Evolutionary conservation across 2,888 invertebrate genomes (phyloP), one percentile per base, ranked within the genome.

Genomic region (Caenorhabditis sp.): DNA sequence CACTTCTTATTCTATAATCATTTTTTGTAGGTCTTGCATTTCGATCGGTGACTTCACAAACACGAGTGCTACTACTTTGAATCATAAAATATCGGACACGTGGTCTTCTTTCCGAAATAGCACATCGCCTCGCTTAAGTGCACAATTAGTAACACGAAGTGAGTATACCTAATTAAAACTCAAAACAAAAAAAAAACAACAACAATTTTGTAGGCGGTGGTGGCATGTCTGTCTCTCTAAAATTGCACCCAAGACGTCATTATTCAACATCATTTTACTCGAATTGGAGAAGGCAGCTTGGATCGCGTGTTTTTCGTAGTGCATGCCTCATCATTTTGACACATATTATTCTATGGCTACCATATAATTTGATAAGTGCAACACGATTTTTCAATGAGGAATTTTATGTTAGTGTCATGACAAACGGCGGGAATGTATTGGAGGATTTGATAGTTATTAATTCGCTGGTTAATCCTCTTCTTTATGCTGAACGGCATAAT

Each of bases 381-480:
- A 57, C 80, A 17, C 68, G 75, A 52, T 80, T 80, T 23, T 63
- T 77, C 3, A 63, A 74, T 54, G 69, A 70, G 12, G 63, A 65
- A 7, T 63, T 73, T 59, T 84, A 82, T 68, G 60, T 59, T 10
- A 59, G 23, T 20, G 54, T 74, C 36, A 71, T 80, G 63, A 67
- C 67, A 25, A 68, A 77, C 20, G 84, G 83, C 8, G 83, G 75
- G 0, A 66, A 78, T 43, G 62, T 85, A 14, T 63, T 82, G 1
- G 85, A 85, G 60, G 82, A 84, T 61, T 71, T 85, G 31, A 85
- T 85, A 27, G 76, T 85, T n/a, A 65, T 85, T 38, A 84, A 82
- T 63, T 77, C 81, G 8, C 71, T 85, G 25, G 31, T 85, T 31
- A 85, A 85, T 62, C 85, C 85, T n/a, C 65, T 85, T n/a, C 61